Evolutionary conservation across 2,797 vertebrate genomes (phyloP).

Genomic region (Brotula barbata): DNA sequence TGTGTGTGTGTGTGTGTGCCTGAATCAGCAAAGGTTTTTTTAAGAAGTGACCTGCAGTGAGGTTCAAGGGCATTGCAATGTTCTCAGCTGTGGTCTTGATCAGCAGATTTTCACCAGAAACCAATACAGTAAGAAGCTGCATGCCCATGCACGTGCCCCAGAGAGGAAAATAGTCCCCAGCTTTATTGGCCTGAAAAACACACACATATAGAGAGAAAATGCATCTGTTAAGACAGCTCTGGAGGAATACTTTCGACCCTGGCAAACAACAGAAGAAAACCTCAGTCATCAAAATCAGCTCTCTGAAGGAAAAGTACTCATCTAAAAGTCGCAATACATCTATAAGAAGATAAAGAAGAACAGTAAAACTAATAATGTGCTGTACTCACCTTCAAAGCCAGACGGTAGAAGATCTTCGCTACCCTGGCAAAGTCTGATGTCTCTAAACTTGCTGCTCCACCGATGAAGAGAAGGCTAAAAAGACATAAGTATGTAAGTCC

Average conservation of each 20-base stretch:
- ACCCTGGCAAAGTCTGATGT: slow-evolving; percentile 77
- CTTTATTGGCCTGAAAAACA: slow-evolving; percentile 76
- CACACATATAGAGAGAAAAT: slow-evolving; percentile 7
- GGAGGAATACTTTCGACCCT: too few relatives aligned
- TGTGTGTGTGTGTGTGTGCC: too few relatives aligned
- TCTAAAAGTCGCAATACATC: too few relatives aligned
- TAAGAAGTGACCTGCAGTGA: slow-evolving; percentile 69
- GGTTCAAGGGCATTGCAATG: slow-evolving; percentile 76
- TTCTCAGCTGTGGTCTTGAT: slow-evolving; percentile 72
- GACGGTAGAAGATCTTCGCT: slow-evolving; percentile 76
- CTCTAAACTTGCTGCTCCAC: slow-evolving; percentile 73
- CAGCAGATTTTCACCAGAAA: slow-evolving; percentile 76
- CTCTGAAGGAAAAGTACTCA: too few relatives aligned
- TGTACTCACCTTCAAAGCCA: slow-evolving; percentile 75
- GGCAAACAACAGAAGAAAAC: too few relatives aligned
- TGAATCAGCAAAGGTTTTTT: too few relatives aligned
- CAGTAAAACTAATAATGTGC: neutral
- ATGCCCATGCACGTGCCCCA: slow-evolving; percentile 87
- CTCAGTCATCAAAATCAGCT: too few relatives aligned
- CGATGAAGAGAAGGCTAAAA: slow-evolving; percentile 77
- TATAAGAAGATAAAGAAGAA: too few relatives aligned
- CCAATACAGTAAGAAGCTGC: slow-evolving; percentile 81
- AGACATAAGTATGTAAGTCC: slow-evolving; percentile 6
- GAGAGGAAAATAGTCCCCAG: slow-evolving; percentile 81
- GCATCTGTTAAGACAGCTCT: neutral